Percentiles rank a stretch among this genome's conserved stretches.
Evolutionary conservation across 2,113 vertebrate species (phyloP).

Genomic region (Cettia cetti): DNA sequence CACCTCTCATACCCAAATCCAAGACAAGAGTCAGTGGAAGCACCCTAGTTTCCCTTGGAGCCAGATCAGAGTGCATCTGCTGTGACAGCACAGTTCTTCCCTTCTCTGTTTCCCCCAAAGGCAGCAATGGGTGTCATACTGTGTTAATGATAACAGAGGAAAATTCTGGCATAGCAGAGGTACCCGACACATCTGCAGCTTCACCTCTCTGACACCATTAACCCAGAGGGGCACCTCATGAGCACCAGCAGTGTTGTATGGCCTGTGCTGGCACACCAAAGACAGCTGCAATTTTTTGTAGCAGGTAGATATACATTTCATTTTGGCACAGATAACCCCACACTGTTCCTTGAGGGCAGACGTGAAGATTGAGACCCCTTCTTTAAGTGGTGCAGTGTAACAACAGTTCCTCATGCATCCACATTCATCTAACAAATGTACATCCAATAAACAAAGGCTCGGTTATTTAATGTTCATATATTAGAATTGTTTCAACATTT

Average conservation of each 20-base stretch:
- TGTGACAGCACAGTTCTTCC: not conserved
- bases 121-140: not conserved
- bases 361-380: not conserved
- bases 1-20: not conserved
- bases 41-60: not conserved
- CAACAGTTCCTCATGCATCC: not conserved
- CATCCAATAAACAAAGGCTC: not conserved
- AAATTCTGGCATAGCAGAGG: not conserved
- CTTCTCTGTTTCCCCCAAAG: not conserved
- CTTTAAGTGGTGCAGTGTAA: not conserved
- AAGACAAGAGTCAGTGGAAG: not conserved
- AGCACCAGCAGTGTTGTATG: not conserved
- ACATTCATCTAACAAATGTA: not conserved
- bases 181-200: not conserved
- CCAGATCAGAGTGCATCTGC: not conserved
- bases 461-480: not conserved
- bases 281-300: not conserved
- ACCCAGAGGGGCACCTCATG: not conserved
- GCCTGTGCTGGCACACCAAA: not conserved
- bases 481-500: not conserved
- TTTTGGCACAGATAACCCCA: not conserved
- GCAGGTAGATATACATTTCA: not conserved
- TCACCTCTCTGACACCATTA: not conserved
- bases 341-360: not conserved
- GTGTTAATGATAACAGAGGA: not conserved